Evolutionary conservation across 2,888 invertebrate genomes (phyloP).

Genomic region (Octonoba sinensis): DNA sequence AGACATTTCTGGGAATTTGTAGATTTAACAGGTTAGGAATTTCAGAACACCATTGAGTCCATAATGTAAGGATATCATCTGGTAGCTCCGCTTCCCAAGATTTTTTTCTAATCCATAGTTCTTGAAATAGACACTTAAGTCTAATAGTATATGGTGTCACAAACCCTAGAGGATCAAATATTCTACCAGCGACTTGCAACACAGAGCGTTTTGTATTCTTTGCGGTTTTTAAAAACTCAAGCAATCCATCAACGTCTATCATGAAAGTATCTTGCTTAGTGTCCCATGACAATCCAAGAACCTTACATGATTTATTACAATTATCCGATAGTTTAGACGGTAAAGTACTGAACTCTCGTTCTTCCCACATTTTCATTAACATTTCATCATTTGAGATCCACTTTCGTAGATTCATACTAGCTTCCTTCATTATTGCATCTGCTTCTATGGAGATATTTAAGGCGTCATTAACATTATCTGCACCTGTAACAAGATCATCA

Average conservation of each 20-base stretch:
- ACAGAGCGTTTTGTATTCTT: no score
- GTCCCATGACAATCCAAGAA: slow-evolving; percentile 1
- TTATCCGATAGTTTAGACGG: no score
- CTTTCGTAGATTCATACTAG: no score
- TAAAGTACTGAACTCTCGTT: no score
- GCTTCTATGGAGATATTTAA: neutral
- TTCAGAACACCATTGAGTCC: slow-evolving; percentile 1
- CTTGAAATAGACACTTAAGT: slow-evolving; percentile 7
- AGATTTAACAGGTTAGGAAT: neutral
- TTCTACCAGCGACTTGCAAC: no score
- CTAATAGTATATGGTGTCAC: slow-evolving; percentile 1
- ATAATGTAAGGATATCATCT: neutral
- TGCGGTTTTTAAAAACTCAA: neutral
- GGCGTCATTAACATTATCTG: slow-evolving; percentile 1
- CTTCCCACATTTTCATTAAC: no score
- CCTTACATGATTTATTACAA: no score
- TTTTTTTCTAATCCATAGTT: slow-evolving; percentile 1
- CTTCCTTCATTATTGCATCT: no score
- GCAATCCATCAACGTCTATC: neutral
- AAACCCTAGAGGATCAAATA: no score
- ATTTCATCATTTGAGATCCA: no score
- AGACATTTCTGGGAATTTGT: neutral
- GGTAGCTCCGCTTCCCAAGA: slow-evolving; percentile 9
- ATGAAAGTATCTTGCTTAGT: neutral
- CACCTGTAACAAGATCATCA: neutral